These are phyloP conservation scores for Craterocephalus amniculus DNA, from an alignment of 2,797 vertebrate genomes.

Conservation along the genomic window DNA sequence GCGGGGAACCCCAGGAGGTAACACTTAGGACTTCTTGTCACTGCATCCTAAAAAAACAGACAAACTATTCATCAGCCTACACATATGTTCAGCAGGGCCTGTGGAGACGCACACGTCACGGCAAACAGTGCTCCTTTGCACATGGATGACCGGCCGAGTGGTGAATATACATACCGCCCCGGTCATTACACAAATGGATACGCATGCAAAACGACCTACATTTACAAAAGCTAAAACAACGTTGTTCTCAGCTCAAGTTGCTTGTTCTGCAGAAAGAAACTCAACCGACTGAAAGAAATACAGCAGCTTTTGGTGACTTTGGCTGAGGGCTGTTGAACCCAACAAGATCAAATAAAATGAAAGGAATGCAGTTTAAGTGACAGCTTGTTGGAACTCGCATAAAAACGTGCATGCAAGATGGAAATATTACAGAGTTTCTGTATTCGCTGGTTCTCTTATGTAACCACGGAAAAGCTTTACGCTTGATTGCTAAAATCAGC, in stretches of 20 bases:
- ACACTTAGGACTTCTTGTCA: conserved; percentile 77
- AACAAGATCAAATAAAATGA: not conserved
- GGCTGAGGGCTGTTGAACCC: not conserved
- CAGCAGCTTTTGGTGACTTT: not conserved
- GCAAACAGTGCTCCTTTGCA: conserved; percentile 59
- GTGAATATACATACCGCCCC: conserved; percentile 73
- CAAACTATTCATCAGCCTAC: conserved; percentile 76
- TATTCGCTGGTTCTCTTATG: not conserved
- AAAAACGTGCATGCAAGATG: not conserved
- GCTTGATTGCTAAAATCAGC: not conserved
- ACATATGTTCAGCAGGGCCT: conserved; percentile 67
- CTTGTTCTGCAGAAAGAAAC: conserved; percentile 11
- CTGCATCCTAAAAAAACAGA: conserved; percentile 75
- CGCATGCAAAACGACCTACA: conserved; percentile 48
- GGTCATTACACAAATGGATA: conserved; percentile 67
- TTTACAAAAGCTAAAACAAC: conserved; percentile 47
- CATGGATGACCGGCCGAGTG: conserved; percentile 48
- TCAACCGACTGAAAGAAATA: conserved; percentile 4
- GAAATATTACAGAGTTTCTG: not conserved
- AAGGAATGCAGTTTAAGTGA: not conserved
- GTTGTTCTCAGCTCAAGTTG: conserved; percentile 38
- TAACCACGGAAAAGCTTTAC: not conserved
- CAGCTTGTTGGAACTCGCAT: not conserved
- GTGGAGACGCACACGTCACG: conserved; percentile 51
- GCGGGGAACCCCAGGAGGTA: conserved; percentile 80